A percentile compares a stretch with the other conserved stretches of the same genome.
Conservation (phyloP, 2,888 invertebrate genomes). For the Tetanocera ferruginea region DNA sequence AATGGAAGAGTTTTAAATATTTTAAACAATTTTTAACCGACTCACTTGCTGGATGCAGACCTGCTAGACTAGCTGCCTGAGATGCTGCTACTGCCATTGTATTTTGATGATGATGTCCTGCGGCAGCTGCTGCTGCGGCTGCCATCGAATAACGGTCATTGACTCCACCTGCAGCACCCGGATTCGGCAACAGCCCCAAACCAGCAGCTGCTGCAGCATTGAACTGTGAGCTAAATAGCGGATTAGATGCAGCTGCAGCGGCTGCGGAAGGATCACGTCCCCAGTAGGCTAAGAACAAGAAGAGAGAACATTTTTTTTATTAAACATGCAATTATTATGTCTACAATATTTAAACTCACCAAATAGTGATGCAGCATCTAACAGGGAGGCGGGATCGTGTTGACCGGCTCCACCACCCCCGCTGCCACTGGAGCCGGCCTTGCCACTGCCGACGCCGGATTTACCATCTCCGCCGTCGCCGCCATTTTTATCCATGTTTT, state of each 20-base stretch:
- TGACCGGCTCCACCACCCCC: slow-evolving; percentile 60
- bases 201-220: slow-evolving; percentile 69
- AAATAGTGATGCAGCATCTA: slow-evolving; percentile 85
- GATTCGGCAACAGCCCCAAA: slow-evolving; percentile 67
- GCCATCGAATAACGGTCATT: slow-evolving; percentile 69
- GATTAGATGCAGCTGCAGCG: slow-evolving; percentile 69
- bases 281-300: slow-evolving; percentile 80
- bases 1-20: not conserved
- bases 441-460: slow-evolving; percentile 70
- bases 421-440: slow-evolving; percentile 70
- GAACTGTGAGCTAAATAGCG: slow-evolving; percentile 69
- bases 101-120: slow-evolving; percentile 75
- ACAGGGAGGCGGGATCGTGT: slow-evolving; percentile 78
- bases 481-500: slow-evolving; percentile 85
- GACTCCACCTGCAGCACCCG: slow-evolving; percentile 69
- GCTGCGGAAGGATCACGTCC: slow-evolving; percentile 75
- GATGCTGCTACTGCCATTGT: slow-evolving; percentile 88
- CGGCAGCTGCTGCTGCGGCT: slow-evolving; percentile 68
- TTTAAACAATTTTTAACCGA: slow-evolving; percentile 36
- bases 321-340: not conserved
- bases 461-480: slow-evolving; percentile 72
- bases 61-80: slow-evolving; percentile 84
- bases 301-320: slow-evolving; percentile 59
- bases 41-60: slow-evolving; percentile 81
- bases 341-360: slow-evolving; percentile 67